phyloP scores from a whole-genome alignment of 2,888 invertebrate genomes.

The Trichacis sp. region DNA sequence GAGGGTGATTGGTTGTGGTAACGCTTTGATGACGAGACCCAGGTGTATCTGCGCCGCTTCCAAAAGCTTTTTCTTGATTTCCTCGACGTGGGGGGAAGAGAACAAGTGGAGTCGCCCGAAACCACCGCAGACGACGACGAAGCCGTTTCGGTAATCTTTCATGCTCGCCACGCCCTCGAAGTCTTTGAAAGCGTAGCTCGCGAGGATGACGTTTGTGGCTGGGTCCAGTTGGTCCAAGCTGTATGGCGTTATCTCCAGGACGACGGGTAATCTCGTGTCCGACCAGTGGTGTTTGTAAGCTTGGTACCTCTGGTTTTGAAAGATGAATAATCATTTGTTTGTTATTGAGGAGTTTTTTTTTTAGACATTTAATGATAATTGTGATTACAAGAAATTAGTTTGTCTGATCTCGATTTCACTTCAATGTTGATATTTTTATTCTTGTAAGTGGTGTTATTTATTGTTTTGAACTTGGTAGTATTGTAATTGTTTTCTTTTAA shows the following conservation, averaged over 20 bases:
- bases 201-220: conserved; percentile 83
- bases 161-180: conserved; percentile 85
- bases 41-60: conserved; percentile 86
- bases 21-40: conserved; percentile 85
- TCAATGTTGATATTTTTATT: too few relatives aligned
- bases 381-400: too few relatives aligned
- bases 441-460: too few relatives aligned
- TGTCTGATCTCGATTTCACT: too few relatives aligned
- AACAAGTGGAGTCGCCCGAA: conserved; percentile 94
- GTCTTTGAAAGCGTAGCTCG: conserved; percentile 88
- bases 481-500: too few relatives aligned
- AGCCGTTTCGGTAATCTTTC: conserved; percentile 91
- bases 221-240: conserved; percentile 93
- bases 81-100: conserved; percentile 85
- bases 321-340: too few relatives aligned
- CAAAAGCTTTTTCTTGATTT: conserved; percentile 87
- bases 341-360: too few relatives aligned
- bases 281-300: conserved; percentile 98
- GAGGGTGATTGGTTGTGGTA: conserved; percentile 84
- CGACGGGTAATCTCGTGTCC: conserved; percentile 87
- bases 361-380: too few relatives aligned
- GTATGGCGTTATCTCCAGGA: conserved; percentile 92
- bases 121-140: conserved; percentile 91
- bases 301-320: conserved; percentile 78
- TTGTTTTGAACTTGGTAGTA: too few relatives aligned